Evolutionary conservation across 2,888 invertebrate genomes (phyloP).

Genomic region (Cerastis rubricosa): DNA sequence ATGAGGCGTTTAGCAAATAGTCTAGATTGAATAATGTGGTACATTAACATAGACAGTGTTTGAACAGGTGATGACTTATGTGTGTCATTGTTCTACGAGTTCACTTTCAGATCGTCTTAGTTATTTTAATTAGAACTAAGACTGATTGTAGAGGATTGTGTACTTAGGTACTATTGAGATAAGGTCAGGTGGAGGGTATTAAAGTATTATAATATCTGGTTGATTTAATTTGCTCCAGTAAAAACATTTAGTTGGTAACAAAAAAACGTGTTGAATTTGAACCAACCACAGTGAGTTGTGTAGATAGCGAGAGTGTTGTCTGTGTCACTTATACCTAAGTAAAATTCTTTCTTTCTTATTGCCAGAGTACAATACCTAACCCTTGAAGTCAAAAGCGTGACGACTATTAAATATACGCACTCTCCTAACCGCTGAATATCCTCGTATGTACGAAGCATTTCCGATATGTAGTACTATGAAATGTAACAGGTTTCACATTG

Average conservation of each 20-base stretch:
- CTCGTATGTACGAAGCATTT: constrained; percentile 2
- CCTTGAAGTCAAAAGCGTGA: background rate
- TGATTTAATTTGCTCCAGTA: background rate
- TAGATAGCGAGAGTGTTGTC: background rate
- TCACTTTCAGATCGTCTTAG: background rate
- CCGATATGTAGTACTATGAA: background rate
- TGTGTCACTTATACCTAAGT: background rate
- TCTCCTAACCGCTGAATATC: background rate
- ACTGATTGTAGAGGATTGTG: too few relatives aligned
- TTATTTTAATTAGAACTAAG: background rate
- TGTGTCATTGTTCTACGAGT: constrained; percentile 11
- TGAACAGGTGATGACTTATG: constrained; percentile 25
- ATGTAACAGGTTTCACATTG: constrained; percentile 11
- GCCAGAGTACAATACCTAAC: background rate
- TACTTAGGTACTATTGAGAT: background rate
- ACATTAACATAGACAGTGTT: constrained; percentile 14
- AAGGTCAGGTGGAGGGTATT: background rate
- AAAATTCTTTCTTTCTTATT: background rate
- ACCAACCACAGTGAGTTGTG: background rate
- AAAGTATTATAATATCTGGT: background rate
- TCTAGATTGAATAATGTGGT: constrained; percentile 29
- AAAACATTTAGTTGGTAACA: background rate
- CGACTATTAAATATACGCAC: background rate
- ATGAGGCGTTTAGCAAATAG: constrained; percentile 4
- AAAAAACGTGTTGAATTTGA: background rate